Conservation (phyloP, 2,888 invertebrate species). For the Callyntrura guangdongensis region DNA sequence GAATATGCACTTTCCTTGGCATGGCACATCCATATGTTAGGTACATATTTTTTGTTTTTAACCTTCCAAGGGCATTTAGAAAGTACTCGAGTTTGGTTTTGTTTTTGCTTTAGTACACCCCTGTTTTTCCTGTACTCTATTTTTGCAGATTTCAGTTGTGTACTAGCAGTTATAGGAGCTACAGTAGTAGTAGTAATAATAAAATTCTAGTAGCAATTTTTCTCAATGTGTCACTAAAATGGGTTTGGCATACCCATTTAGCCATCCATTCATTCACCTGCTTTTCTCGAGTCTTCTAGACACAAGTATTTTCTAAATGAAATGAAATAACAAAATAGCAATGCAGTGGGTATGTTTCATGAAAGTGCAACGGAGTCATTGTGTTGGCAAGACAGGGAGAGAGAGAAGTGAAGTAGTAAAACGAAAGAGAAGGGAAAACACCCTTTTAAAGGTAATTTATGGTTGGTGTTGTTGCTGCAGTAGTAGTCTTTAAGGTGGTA, state of each 20-base stretch:
- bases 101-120: background rate
- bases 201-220: slow-evolving; percentile 39
- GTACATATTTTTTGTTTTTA: background rate
- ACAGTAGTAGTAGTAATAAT: background rate
- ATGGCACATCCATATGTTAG: background rate
- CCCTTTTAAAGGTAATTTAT: slow-evolving; percentile 41
- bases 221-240: slow-evolving; percentile 51
- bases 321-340: background rate
- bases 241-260: slow-evolving; percentile 38
- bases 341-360: background rate
- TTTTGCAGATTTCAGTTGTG: background rate
- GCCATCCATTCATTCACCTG: slow-evolving; percentile 5
- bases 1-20: background rate
- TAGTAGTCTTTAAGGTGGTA: background rate
- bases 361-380: background rate
- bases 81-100: background rate
- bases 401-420: background rate
- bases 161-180: too few relatives aligned
- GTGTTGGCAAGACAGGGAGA: background rate
- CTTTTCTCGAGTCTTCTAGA: background rate
- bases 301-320: too few relatives aligned
- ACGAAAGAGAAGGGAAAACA: background rate
- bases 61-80: background rate
- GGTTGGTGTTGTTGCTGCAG: slow-evolving; percentile 12
- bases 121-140: background rate